Conservation (phyloP, 2,888 invertebrate genomes). For the Epistrophe grossulariae region DNA sequence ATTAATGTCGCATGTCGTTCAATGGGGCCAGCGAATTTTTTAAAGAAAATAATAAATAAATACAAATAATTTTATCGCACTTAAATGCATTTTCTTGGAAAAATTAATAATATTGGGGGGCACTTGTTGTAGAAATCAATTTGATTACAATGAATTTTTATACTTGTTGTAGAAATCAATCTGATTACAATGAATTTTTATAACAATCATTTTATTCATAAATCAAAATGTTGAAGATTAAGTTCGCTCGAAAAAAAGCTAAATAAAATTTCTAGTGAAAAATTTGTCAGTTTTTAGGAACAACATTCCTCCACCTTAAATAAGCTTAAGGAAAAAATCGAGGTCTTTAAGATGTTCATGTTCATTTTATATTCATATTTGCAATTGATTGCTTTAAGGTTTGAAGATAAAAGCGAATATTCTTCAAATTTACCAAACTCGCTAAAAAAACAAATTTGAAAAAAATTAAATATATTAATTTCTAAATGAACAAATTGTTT, state of each 20-base stretch:
- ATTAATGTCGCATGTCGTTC: slow-evolving; percentile 18
- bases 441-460: too few species aligned
- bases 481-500: too few species aligned
- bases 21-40: background rate
- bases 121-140: background rate
- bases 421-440: too few species aligned
- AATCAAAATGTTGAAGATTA: background rate
- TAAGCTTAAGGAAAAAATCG: too few species aligned
- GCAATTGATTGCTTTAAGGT: too few species aligned
- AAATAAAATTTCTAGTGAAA: too few species aligned
- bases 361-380: too few species aligned
- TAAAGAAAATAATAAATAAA: background rate
- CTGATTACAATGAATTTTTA: background rate
- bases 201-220: background rate
- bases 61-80: background rate
- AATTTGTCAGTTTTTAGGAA: too few species aligned
- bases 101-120: background rate
- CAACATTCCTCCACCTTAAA: too few species aligned
- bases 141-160: background rate
- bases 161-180: background rate
- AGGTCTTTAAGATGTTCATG: too few species aligned
- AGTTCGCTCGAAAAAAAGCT: background rate
- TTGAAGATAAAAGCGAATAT: too few species aligned
- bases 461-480: too few species aligned
- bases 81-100: background rate